Evolutionary conservation across 2,113 vertebrate genomes (phyloP), one percentile per base, ranked within the genome.

Genomic region (Myrmecophaga tridactyla): DNA sequence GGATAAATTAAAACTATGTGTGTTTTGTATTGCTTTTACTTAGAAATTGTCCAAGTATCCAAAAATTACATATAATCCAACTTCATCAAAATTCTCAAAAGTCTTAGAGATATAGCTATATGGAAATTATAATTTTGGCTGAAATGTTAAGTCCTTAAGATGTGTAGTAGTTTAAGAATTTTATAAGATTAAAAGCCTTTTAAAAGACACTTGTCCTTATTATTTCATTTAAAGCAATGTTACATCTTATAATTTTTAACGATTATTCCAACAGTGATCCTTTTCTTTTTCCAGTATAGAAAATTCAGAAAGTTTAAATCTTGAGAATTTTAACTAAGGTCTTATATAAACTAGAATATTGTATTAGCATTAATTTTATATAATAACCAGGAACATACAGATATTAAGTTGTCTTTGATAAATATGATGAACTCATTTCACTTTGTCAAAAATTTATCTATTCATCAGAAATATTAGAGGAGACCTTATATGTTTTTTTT

Each of bases 401-500:
- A 62, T n/a, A 60, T 27, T 65, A 7, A 62, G 7, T 78, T 92
- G 10, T 83, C 56, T 80, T 60, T 92, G 84, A 70, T 63, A 43
- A 76, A 34, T 29, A 70, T 70, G n/a, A 86, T 63, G 36, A 83
- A 81, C 51, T 90, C 51, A 94, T 69, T 90, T n/a, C 4, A 53
- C 76, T 63, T 62, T 63, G 31, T 86, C 31, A 90, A 94, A 94
- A 62, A 86, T 48, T 85, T 46, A 43, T 85, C 56, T 13, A 1
- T 94, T 72, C n/a, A 73, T 73, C 41, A 90, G 60, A 91, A 87
- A 94, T 76, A 83, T 94, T 76, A 87, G 3, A 86, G 48, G n/a
- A 27, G 39, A 56, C 18, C 67, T 83, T 27, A 84, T 31, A 86
- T 69, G 72, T 75, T 69, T 34, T 63, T 58, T 5, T 56, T 56